A percentile compares a stretch with the other conserved stretches of the same genome.
These are phyloP conservation scores for Eupleurogrammus muticus DNA, from an alignment of 2,797 vertebrate species.

Conservation along the genomic window DNA sequence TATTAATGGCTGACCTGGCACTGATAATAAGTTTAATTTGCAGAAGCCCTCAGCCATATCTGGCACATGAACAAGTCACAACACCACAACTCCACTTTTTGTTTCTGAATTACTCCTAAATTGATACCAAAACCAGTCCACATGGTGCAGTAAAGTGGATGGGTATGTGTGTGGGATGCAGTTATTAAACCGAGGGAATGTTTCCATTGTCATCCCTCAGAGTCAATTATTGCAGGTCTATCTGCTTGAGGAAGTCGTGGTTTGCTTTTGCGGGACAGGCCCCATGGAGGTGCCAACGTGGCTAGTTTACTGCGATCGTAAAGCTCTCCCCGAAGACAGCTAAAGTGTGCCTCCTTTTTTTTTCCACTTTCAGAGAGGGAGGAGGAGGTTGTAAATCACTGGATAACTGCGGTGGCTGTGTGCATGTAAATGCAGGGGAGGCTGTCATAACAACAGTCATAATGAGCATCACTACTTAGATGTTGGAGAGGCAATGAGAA, in stretches of 20 bases:
- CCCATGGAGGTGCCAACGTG: slow-evolving; percentile 39
- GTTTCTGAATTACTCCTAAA: slow-evolving; percentile 32
- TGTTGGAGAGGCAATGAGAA: slow-evolving; percentile 21
- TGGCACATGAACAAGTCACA: slow-evolving; percentile 6
- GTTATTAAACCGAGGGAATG: slow-evolving; percentile 53
- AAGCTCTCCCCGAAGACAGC: slow-evolving; percentile 55
- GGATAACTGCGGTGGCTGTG: slow-evolving; percentile 53
- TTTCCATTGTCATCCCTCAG: slow-evolving; percentile 52
- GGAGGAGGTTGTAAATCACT: slow-evolving; percentile 64
- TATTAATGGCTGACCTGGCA: slow-evolving; percentile 10
- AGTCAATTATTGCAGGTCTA: slow-evolving; percentile 38
- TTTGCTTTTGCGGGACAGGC: slow-evolving; percentile 40
- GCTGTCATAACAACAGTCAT: slow-evolving; percentile 73
- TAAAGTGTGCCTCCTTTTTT: slow-evolving; percentile 40
- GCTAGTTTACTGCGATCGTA: slow-evolving; percentile 57
- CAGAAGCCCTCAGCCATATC: slow-evolving; percentile 22
- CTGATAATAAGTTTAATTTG: slow-evolving; percentile 31
- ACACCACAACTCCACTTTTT: slow-evolving; percentile 4
- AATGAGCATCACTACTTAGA: slow-evolving; percentile 75
- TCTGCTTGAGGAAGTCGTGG: slow-evolving; percentile 34
- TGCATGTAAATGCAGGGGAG: slow-evolving; percentile 59
- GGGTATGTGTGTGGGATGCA: slow-evolving; percentile 8
- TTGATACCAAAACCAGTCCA: slow-evolving; percentile 26
- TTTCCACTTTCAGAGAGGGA: slow-evolving; percentile 27
- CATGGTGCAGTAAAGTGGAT: slow-evolving; percentile 15